Evolutionary conservation across 2,113 vertebrate species (phyloP).

Genomic region (Himantopus leucocephalus): DNA sequence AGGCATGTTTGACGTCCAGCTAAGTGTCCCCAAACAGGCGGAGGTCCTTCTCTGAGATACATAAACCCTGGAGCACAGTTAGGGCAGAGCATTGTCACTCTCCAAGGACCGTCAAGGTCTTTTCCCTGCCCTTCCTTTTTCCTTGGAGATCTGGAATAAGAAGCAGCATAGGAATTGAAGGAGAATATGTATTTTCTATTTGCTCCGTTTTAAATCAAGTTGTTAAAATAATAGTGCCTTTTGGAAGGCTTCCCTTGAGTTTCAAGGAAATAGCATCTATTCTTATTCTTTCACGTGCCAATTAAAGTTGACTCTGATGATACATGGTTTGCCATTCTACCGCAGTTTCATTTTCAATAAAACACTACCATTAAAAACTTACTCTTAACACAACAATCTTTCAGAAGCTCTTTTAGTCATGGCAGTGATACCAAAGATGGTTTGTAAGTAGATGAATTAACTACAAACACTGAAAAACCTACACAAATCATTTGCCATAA

Average conservation of each 20-base stretch:
- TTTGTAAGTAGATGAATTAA: background rate
- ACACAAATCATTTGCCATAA: background rate
- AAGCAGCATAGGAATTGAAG: background rate
- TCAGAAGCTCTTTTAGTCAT: background rate
- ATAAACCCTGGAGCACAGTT: background rate
- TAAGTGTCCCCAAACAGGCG: background rate
- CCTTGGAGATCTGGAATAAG: background rate
- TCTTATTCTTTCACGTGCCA: background rate
- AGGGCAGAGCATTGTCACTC: background rate
- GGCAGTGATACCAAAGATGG: background rate
- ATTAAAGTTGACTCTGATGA: background rate
- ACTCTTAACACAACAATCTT: background rate
- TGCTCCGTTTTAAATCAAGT: background rate
- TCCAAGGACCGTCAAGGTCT: background rate
- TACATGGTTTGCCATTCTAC: background rate
- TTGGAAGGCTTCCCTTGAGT: background rate
- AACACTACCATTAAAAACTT: background rate
- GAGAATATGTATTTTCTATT: background rate
- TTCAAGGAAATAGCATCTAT: background rate
- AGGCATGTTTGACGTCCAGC: background rate
- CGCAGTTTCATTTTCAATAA: background rate
- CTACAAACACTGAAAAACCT: background rate
- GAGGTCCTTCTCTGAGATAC: background rate
- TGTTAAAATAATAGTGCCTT: background rate
- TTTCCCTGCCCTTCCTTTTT: background rate